phyloP scores from a whole-genome alignment of 2,113 vertebrate species.

The Synchiropus splendidus region DNA sequence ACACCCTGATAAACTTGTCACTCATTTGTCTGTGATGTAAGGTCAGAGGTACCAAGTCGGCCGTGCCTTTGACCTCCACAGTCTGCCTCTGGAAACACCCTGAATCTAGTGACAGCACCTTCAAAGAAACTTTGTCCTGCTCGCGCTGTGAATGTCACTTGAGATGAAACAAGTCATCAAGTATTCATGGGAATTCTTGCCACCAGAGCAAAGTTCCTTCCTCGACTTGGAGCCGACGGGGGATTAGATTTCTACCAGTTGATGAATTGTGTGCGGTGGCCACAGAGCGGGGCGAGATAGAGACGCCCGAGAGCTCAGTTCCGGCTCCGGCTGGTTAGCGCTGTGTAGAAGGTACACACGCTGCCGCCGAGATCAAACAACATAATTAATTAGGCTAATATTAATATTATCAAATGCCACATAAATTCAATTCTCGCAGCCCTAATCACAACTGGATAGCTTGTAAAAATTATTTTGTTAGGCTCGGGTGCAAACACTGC shows the following conservation, averaged over 20 bases:
- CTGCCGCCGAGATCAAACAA: constrained; percentile 71
- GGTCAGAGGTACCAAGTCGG: too few species aligned
- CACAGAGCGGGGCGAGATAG: constrained; percentile 62
- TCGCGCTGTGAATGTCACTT: constrained; percentile 42
- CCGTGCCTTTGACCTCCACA: too few species aligned
- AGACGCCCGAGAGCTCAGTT: constrained; percentile 62
- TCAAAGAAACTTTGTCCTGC: too few species aligned
- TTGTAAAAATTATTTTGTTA: constrained; percentile 81
- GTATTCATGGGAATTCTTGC: constrained; percentile 65
- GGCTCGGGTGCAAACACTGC: constrained; percentile 71
- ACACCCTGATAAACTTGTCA: too few species aligned
- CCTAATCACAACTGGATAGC: constrained; percentile 77
- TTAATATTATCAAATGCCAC: constrained; percentile 78
- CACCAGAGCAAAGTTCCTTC: constrained; percentile 66
- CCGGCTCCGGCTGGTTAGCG: constrained; percentile 65
- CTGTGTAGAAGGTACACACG: constrained; percentile 70
- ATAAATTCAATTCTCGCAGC: constrained; percentile 73
- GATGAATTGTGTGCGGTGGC: constrained; percentile 67
- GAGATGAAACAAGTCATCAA: constrained; percentile 56
- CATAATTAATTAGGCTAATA: constrained; percentile 79
- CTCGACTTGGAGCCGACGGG: constrained; percentile 52
- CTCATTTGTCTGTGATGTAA: too few species aligned
- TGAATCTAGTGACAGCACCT: too few species aligned
- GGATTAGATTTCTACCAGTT: constrained; percentile 59
- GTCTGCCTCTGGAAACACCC: too few species aligned